Percentiles rank a stretch among this genome's conserved stretches.
Evolutionary conservation across 2,113 vertebrate genomes (phyloP).

Genomic region (Chascanopsetta lugubris): DNA sequence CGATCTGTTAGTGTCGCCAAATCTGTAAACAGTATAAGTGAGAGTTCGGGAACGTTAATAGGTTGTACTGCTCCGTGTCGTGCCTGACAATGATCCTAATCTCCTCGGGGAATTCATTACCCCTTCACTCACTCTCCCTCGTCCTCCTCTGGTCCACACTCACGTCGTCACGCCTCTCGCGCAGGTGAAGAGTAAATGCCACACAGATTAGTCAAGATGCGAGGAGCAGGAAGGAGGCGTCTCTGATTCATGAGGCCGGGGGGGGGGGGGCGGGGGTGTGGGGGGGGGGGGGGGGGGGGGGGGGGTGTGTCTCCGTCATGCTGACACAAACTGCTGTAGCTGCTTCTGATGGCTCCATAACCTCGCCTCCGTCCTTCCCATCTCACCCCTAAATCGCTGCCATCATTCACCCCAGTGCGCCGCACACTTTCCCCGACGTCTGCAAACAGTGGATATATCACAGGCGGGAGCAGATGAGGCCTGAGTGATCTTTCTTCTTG

Average conservation of each 20-base stretch:
- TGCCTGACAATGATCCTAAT: constrained; percentile 53
- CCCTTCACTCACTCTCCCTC: constrained; percentile 17
- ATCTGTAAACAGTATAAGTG: constrained; percentile 52
- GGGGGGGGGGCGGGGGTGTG: constrained; percentile 19
- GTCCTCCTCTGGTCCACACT: neutral
- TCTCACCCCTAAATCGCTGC: constrained; percentile 50
- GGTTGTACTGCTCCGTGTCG: constrained; percentile 35
- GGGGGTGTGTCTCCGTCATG: too few species aligned
- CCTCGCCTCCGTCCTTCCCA: too few species aligned
- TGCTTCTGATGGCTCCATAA: constrained; percentile 54
- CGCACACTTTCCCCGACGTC: constrained; percentile 32
- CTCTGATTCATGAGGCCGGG: constrained; percentile 34
- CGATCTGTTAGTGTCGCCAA: constrained; percentile 30
- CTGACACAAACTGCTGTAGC: too few species aligned
- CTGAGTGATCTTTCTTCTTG: constrained; percentile 43
- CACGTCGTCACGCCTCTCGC: constrained; percentile 17
- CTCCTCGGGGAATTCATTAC: constrained; percentile 55
- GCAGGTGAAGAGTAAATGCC: constrained; percentile 26
- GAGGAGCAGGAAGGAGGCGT: neutral
- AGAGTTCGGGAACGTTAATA: constrained; percentile 42
- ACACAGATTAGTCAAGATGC: constrained; percentile 6
- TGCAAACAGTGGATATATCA: constrained; percentile 46
- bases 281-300: too few species aligned
- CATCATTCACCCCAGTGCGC: constrained; percentile 35
- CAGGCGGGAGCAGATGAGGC: constrained; percentile 34